Evolutionary conservation across 1,140 invertebrate species (phyloP).

Genomic region (Papilio machaon): DNA sequence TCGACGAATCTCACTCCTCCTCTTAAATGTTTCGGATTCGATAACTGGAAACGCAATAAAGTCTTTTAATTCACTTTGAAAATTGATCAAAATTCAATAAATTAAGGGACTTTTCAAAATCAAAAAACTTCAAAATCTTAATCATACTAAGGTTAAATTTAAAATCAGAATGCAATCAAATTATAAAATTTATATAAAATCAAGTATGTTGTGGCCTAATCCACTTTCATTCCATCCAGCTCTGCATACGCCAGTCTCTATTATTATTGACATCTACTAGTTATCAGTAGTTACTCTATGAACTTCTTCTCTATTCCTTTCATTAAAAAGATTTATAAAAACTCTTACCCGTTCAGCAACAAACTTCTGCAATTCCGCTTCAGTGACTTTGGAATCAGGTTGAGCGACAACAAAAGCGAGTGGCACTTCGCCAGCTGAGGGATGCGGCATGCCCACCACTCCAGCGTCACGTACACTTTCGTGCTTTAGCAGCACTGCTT

Average conservation of each 20-base stretch:
- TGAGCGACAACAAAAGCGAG: constrained; percentile 84
- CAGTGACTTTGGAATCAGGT: constrained; percentile 56
- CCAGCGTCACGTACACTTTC: constrained; percentile 87
- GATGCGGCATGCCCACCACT: constrained; percentile 89
- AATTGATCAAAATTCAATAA: not conserved
- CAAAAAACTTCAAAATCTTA: too few species aligned
- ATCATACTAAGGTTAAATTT: too few species aligned
- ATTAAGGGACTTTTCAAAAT: not conserved
- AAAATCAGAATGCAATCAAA: too few species aligned
- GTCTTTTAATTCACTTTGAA: not conserved
- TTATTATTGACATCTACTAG: too few species aligned
- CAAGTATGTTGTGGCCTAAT: not conserved
- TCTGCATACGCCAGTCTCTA: not conserved
- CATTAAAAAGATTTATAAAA: not conserved
- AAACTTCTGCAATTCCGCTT: constrained; percentile 79
- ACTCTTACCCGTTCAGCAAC: constrained; percentile 54
- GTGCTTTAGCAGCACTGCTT: constrained; percentile 88
- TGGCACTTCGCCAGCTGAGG: constrained; percentile 87
- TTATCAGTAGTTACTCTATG: too few species aligned
- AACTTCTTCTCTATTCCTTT: not conserved
- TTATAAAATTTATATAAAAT: not conserved
- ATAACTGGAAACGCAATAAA: constrained; percentile 54
- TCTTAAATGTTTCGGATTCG: constrained; percentile 81
- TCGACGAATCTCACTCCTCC: constrained; percentile 86
- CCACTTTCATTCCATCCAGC: not conserved